Evolutionary conservation across 2,888 invertebrate species (phyloP).

Genomic region (Stenolophus ochropezus): DNA sequence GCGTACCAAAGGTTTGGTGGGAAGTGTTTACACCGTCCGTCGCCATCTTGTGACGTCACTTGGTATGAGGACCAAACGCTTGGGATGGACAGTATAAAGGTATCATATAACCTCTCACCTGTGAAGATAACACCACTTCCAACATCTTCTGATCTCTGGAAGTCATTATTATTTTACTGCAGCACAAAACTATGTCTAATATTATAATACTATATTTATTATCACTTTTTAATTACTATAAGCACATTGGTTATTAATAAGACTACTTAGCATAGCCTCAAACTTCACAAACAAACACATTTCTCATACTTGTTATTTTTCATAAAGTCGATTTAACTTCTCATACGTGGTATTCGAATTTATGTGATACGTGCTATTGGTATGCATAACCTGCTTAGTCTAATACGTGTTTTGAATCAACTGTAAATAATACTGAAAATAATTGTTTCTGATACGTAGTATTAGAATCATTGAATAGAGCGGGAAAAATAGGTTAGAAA

Average conservation of each 20-base stretch:
- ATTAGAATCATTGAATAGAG: not conserved
- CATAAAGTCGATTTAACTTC: not conserved
- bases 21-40: too few species aligned
- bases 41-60: too few species aligned
- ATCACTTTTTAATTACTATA: not conserved
- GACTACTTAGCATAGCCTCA: not conserved
- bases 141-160: not conserved
- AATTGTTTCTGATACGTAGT: not conserved
- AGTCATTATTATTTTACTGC: not conserved
- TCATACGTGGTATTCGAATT: not conserved
- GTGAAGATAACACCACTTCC: not conserved
- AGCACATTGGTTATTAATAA: not conserved
- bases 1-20: too few species aligned
- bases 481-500: not conserved
- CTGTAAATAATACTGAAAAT: not conserved
- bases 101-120: not conserved
- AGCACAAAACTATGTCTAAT: not conserved
- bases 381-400: not conserved
- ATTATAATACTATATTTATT: not conserved
- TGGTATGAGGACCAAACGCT: too few species aligned
- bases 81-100: too few species aligned
- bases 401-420: not conserved
- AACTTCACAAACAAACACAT: not conserved
- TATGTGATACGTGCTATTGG: not conserved
- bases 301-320: not conserved